phyloP scores from a whole-genome alignment of 2,113 vertebrate species.

The Tretioscincus oriximinensis region DNA sequence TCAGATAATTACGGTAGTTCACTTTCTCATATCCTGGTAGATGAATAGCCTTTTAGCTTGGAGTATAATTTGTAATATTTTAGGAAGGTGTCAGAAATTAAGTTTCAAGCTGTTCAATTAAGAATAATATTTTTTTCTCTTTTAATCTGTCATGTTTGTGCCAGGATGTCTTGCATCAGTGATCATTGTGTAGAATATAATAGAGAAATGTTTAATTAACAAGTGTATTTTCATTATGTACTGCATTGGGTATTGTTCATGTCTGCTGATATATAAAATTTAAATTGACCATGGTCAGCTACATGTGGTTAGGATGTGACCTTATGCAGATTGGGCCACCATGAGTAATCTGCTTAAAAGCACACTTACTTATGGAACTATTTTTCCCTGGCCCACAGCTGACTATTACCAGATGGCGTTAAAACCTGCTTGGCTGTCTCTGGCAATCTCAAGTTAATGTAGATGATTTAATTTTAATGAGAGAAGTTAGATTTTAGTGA shows the following conservation, averaged over 20 bases:
- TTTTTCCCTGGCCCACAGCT: background rate
- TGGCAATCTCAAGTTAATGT: conserved; percentile 33
- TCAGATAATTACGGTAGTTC: conserved; percentile 16
- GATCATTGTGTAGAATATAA: background rate
- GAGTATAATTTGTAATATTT: background rate
- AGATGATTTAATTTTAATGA: conserved; percentile 3
- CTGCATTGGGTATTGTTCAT: background rate
- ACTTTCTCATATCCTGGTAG: background rate
- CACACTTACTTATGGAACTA: background rate
- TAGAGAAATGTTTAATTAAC: background rate
- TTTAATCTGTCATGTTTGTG: conserved; percentile 8
- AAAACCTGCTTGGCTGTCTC: conserved; percentile 4
- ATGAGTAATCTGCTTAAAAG: conserved; percentile 17
- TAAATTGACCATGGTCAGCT: background rate
- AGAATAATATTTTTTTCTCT: background rate
- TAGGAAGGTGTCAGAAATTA: background rate
- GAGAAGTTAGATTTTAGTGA: conserved; percentile 12
- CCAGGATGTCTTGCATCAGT: background rate
- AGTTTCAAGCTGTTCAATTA: background rate
- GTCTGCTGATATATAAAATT: background rate
- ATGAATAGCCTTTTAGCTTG: conserved; percentile 4
- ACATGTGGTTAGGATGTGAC: conserved; percentile 2
- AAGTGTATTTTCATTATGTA: background rate
- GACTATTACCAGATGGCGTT: background rate
- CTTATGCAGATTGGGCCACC: background rate